Evolutionary conservation across 1,140 invertebrate species (phyloP), one percentile per base, ranked within the genome.

Genomic region (Mactra quadrangularis): DNA sequence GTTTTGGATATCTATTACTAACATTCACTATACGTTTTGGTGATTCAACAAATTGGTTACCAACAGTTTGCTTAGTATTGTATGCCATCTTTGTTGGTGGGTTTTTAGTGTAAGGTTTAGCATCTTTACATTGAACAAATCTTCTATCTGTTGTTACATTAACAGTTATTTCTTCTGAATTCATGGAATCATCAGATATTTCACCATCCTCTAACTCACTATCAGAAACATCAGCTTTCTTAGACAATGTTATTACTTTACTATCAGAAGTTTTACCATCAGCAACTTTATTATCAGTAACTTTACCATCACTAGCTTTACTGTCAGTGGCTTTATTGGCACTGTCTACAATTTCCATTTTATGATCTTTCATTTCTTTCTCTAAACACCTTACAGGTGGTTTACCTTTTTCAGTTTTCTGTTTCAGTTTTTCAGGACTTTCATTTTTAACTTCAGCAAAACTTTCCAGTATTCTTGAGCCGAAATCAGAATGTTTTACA

Each of bases 161-260:
- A 13, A 31, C 47, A 52, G 27, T 31, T 38, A 25, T 45, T 11
- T 53, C 47, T 52, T 74, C 70, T 25, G 38, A 41, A 15, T 41
- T 41, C 38, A 41, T 41, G 3, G 74, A 76, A 50, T 81, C 77
- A 41, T 81, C 77, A 68, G 60, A 68, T 19, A 81, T 81, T 60
- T 81, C 77, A n/a, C 77, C 77, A 81, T 81, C 77, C 68, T 81
- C 77, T 57, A 70, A 53, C 33, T 81, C 77, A 15, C 55, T 62
- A 47, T 35, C 45, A 31, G 41, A 38, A 41, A 41, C 38, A 7
- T 41, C 38, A 41, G 6, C 38, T n/a, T n/a, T n/a, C n/a, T n/a
- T n/a, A n/a, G n/a, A n/a, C n/a, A n/a, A n/a, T n/a, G n/a, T n/a
- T n/a, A n/a, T n/a, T n/a, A n/a, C n/a, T n/a, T n/a, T n/a, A n/a